Evolutionary conservation across 2,888 invertebrate genomes (phyloP).

Genomic region (Sussaba pulchella): DNA sequence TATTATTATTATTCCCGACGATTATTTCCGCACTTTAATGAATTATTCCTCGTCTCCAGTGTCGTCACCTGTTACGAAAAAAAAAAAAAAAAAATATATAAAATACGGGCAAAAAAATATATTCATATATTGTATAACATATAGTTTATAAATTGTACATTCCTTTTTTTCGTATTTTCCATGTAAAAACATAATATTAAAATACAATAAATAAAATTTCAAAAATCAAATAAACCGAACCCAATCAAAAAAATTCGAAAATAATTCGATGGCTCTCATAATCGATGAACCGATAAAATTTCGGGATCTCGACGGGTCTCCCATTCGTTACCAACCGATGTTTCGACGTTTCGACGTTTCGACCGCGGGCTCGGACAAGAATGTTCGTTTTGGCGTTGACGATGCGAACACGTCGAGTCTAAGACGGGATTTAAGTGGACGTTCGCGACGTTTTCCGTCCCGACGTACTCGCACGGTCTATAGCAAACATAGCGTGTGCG

Average conservation of each 20-base stretch:
- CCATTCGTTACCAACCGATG: no score
- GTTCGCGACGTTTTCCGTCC: slow-evolving; percentile 53
- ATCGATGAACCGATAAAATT: no score
- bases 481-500: slow-evolving; percentile 20
- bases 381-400: not conserved
- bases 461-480: slow-evolving; percentile 49
- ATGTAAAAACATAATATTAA: no score
- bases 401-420: slow-evolving; percentile 43
- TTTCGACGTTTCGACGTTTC: no score
- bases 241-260: no score
- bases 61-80: slow-evolving; percentile 44
- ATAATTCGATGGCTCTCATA: no score
- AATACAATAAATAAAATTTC: no score
- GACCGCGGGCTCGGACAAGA: slow-evolving; percentile 9
- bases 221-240: no score
- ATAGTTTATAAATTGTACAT: no score
- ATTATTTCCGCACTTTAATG: slow-evolving; percentile 45
- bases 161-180: no score
- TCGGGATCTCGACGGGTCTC: no score
- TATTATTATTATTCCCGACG: slow-evolving; percentile 35
- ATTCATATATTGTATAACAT: no score
- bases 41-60: slow-evolving; percentile 45
- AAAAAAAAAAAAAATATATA: slow-evolving; percentile 18
- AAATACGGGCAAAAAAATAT: not conserved
- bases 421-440: slow-evolving; percentile 57